Percentiles rank a stretch among this genome's conserved stretches.
Conservation (phyloP, 2,113 vertebrate species). For the Syngnathus typhle region DNA sequence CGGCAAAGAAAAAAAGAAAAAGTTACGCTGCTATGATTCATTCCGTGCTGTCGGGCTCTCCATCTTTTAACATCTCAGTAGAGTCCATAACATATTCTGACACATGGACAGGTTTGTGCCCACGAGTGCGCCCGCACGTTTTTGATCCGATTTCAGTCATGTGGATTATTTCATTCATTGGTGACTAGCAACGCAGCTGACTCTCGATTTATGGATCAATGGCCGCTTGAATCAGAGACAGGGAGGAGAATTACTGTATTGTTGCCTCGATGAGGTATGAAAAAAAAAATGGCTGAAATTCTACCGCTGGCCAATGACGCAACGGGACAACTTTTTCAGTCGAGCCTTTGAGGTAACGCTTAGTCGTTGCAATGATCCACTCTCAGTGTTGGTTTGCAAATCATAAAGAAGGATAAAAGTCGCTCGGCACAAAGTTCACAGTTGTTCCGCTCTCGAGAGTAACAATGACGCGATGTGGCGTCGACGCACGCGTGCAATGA, state of each 20-base stretch:
- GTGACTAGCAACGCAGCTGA: conserved; percentile 43
- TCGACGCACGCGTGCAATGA: neutral
- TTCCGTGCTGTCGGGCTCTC: conserved; percentile 16
- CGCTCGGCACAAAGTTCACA: neutral
- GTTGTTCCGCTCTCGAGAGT: neutral
- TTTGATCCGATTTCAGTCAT: conserved; percentile 24
- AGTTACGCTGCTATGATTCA: conserved; percentile 23
- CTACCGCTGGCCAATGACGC: neutral
- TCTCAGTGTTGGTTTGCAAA: neutral
- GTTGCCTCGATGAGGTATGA: neutral
- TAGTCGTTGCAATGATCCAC: neutral
- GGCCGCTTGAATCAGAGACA: conserved; percentile 34
- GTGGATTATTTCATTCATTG: conserved; percentile 47
- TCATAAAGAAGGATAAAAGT: neutral
- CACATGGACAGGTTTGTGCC: neutral
- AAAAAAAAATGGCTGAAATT: neutral
- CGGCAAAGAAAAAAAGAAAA: conserved; percentile 14
- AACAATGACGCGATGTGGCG: neutral
- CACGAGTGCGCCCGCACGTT: conserved; percentile 15
- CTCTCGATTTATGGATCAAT: conserved; percentile 47
- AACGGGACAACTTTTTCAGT: neutral
- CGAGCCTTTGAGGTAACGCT: neutral
- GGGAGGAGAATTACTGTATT: conserved; percentile 3
- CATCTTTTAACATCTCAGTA: conserved; percentile 22
- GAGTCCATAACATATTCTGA: conserved; percentile 13